phyloP scores from a whole-genome alignment of 1,140 invertebrate species.

The Luehdorfia chinensis region DNA sequence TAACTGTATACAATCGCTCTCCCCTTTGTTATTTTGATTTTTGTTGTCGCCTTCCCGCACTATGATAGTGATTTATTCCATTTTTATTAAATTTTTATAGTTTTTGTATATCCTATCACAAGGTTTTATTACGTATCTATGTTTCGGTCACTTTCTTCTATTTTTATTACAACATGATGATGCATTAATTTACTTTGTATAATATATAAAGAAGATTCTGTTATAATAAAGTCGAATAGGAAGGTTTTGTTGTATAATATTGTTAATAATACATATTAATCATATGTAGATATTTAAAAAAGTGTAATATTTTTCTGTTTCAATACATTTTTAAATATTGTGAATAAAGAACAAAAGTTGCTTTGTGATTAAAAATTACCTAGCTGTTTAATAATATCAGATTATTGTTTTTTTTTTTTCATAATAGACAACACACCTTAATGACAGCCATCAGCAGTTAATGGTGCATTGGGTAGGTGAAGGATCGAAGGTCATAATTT shows the following conservation, averaged over 20 bases:
- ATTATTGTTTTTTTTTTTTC: constrained; percentile 22
- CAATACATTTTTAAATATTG: no score
- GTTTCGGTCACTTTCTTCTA: constrained; percentile 41
- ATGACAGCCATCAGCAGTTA: constrained; percentile 91
- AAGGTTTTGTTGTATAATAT: no score
- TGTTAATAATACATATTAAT: no score
- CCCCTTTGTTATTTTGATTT: constrained; percentile 42
- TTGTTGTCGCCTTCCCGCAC: constrained; percentile 27
- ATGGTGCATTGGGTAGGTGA: constrained; percentile 95
- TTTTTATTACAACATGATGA: constrained; percentile 40
- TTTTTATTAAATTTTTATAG: no score
- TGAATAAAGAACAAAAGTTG: no score
- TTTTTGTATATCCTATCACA: no score
- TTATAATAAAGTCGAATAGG: no score
- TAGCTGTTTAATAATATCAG: no score
- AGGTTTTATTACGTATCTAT: constrained; percentile 20
- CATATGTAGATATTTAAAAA: no score
- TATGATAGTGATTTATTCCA: constrained; percentile 31
- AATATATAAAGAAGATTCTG: not conserved
- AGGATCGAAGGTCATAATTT: constrained; percentile 90
- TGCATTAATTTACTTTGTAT: constrained; percentile 1
- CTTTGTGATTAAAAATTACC: no score
- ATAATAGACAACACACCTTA: constrained; percentile 82
- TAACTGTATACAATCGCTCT: constrained; percentile 42
- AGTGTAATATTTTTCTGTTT: no score